phyloP scores from a whole-genome alignment of 2,888 invertebrate species.

The Euzetes globulus region DNA sequence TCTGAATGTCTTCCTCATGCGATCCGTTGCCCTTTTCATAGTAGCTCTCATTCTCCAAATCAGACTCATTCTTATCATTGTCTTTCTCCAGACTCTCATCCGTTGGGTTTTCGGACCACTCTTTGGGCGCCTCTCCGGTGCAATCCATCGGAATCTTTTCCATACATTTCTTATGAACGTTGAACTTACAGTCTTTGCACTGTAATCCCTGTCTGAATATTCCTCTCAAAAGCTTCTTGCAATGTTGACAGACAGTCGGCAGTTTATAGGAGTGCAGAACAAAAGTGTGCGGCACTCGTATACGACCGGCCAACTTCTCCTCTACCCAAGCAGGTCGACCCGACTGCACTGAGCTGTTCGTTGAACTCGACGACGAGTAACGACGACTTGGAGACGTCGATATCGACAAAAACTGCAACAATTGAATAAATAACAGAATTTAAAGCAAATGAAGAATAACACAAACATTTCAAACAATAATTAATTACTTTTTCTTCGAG shows the following conservation, averaged over 20 bases:
- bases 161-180: conserved; percentile 88
- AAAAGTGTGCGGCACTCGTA: conserved; percentile 88
- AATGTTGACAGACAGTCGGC: conserved; percentile 91
- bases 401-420: conserved; percentile 27
- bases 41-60: conserved; percentile 40
- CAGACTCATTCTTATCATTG: conserved; percentile 41
- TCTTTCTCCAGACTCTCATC: conserved; percentile 34
- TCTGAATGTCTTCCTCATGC: conserved; percentile 40
- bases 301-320: conserved; percentile 58
- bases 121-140: conserved; percentile 64
- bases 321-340: conserved; percentile 65
- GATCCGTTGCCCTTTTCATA: conserved; percentile 36
- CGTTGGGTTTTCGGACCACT: conserved; percentile 44
- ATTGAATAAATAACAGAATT: background rate
- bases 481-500: conserved; percentile 15
- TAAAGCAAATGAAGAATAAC: background rate
- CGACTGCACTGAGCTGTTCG: conserved; percentile 31
- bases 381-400: conserved; percentile 48
- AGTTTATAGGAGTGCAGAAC: conserved; percentile 92
- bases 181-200: conserved; percentile 90
- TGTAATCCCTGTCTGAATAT: conserved; percentile 88
- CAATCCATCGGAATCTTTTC: conserved; percentile 84
- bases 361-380: conserved; percentile 55
- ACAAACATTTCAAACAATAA: background rate
- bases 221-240: conserved; percentile 89